Evolutionary conservation across 2,113 vertebrate genomes (phyloP), one percentile per base, ranked within the genome.

Genomic region (Myotis davidii): DNA sequence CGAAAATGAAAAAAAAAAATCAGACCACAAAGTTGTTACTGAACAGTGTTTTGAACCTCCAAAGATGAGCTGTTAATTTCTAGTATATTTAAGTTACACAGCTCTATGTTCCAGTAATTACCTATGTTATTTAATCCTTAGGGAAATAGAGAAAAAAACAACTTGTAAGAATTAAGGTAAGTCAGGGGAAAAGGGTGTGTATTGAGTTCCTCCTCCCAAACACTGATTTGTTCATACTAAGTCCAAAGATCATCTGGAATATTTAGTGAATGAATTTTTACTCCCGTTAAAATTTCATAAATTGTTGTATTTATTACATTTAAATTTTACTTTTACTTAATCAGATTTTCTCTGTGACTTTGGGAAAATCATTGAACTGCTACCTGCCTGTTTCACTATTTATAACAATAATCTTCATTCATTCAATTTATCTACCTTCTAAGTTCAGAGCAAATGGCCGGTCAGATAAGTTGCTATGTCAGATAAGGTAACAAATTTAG

Each of bases 311-410:
- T 85, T 77, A 73, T 2, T 72, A 16, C 84, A 76, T 9, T 34
- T 9, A 92, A 85, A 61, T 29, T 65, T 81, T 39, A 9, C 9
- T 65, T 94, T 65, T 48, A 42, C 7, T 69, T 88, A 6, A 84
- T 96, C 25, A 65, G 34, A 70, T 79, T 79, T 91, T 85, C 16
- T 72, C 50, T 88, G 16, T 91, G 64, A 87, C 45, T 83, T 93
- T 84, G 37, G 14, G 6, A 90, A 86, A 70, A 72, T 64, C 69
- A 39, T 14, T 82, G 17, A 85, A 82, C 4, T 85, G 27, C 13
- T 42, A 59, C 48, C 5, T 65, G 23, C 20, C 50, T 65, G 2
- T 70, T 73, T 84, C 14, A n/a, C 69, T 6, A n/a, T 59, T n/a
- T 48, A 21, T 67, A 84, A 74, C 13, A 74, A 50, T 89, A 94